phyloP scores from a whole-genome alignment of 2,888 invertebrate species.

The Shargacucullia verbasci region DNA sequence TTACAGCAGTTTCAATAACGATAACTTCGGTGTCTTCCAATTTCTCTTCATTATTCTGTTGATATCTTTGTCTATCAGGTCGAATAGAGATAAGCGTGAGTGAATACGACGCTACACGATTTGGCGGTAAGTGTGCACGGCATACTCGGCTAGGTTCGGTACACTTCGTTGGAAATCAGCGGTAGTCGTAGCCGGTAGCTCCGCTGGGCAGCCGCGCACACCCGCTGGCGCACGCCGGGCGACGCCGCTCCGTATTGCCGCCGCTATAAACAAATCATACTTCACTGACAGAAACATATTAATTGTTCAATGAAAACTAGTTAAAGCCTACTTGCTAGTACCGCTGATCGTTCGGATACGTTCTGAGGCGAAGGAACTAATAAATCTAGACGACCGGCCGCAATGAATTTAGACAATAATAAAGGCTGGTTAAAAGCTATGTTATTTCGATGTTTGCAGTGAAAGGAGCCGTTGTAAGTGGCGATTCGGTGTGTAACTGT shows the following conservation, averaged over 20 bases:
- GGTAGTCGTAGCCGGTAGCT: conserved; percentile 72
- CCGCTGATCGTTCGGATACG: conserved; percentile 24
- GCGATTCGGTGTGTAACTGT: conserved; percentile 73
- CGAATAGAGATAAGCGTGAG: conserved; percentile 56
- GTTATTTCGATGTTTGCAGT: conserved; percentile 77
- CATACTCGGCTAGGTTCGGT: conserved; percentile 70
- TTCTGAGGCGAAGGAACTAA: conserved; percentile 34
- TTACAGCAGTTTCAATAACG: conserved; percentile 28
- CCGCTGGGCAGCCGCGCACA: conserved; percentile 59
- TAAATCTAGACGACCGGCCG: conserved; percentile 77
- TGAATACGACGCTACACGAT: conserved; percentile 68
- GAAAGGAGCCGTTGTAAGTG: conserved; percentile 79
- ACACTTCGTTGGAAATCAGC: conserved; percentile 60
- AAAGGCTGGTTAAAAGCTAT: conserved; percentile 68
- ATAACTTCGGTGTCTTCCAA: conserved; percentile 40
- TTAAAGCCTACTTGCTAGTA: conserved; percentile 41
- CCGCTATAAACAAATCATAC: conserved; percentile 78
- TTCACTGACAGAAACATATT: conserved; percentile 70
- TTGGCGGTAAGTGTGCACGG: conserved; percentile 68
- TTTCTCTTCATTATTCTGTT: conserved; percentile 48
- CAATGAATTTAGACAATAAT: conserved; percentile 76
- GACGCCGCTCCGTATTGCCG: conserved; percentile 49
- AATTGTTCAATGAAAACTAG: conserved; percentile 73
- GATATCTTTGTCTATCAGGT: conserved; percentile 60
- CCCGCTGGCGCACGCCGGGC: conserved; percentile 48